Evolutionary conservation across 2,888 invertebrate species (phyloP).

Genomic region (Agriotes lineatus): DNA sequence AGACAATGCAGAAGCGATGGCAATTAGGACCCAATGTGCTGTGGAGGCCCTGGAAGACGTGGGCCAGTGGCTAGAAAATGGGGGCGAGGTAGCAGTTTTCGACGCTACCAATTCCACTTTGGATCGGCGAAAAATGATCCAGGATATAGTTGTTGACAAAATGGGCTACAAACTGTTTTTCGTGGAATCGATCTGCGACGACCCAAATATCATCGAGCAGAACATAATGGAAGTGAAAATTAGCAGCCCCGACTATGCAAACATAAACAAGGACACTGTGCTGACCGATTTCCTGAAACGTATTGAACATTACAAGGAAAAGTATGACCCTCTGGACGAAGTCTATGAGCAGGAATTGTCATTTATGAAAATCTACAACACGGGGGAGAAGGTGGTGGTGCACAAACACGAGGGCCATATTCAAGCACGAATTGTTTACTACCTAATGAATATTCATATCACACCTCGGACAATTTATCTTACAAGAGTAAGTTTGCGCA

Average conservation of each 20-base stretch:
- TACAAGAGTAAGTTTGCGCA: slow-evolving; percentile 80
- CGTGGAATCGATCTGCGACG: slow-evolving; percentile 97
- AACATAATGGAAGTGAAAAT: slow-evolving; percentile 89
- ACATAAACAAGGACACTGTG: slow-evolving; percentile 94
- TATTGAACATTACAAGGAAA: slow-evolving; percentile 95
- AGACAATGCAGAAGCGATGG: slow-evolving; percentile 96
- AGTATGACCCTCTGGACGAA: slow-evolving; percentile 94
- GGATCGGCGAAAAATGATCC: slow-evolving; percentile 89
- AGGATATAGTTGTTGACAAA: slow-evolving; percentile 88
- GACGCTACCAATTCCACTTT: slow-evolving; percentile 99
- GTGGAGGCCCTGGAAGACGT: slow-evolving; percentile 95
- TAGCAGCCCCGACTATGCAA: slow-evolving; percentile 96
- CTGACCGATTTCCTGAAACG: slow-evolving; percentile 89
- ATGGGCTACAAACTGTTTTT: slow-evolving; percentile 97
- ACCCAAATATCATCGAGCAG: slow-evolving; percentile 95
- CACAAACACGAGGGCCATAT: slow-evolving; percentile 97
- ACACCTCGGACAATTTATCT: slow-evolving; percentile 97
- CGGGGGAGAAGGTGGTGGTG: slow-evolving; percentile 91
- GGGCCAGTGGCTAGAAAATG: slow-evolving; percentile 86
- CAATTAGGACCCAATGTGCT: slow-evolving; percentile 94
- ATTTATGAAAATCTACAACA: slow-evolving; percentile 97
- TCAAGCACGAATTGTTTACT: slow-evolving; percentile 97
- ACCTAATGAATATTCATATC: slow-evolving; percentile 99
- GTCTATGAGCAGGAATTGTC: slow-evolving; percentile 84
- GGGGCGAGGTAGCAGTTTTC: slow-evolving; percentile 97